Evolutionary conservation across 2,888 invertebrate species (phyloP), one percentile per base, ranked within the genome.

Genomic region (Acanthosepion pharaonis): DNA sequence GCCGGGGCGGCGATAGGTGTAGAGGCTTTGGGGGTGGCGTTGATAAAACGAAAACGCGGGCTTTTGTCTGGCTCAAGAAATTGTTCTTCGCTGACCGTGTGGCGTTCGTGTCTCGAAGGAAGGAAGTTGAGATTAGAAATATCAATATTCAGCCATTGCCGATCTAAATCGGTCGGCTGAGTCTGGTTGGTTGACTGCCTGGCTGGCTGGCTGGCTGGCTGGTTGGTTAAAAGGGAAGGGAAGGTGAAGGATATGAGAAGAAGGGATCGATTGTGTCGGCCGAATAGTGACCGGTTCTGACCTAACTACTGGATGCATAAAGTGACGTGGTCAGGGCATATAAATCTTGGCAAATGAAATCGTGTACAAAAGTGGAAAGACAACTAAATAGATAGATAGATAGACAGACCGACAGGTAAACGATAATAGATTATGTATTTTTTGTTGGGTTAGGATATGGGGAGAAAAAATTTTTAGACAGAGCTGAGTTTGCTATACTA

Each of bases 51-150:
- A n/a, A 78, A 78, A 78, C 9, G n/a, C 20, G 78, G 78, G 8
- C 8, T 78, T 78, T n/a, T 11, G 78, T 78, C 78, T 78, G n/a
- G 33, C 78, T n/a, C n/a, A 78, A 78, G 78, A n/a, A 78, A 78
- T n/a, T 78, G n/a, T n/a, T 78, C n/a, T 33, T n/a, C 2, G n/a
- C 78, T 33, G 78, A n/a, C 78, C 78, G 78, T 78, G 78, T 15
- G n/a, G n/a, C n/a, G n/a, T 33, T 78, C 15, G 78, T 78, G 78
- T n/a, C n/a, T n/a, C n/a, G 78, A 78, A 78, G 78, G n/a, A 78
- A 78, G 78, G n/a, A n/a, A 78, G 78, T n/a, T 33, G 78, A n/a
- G n/a, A 78, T 78, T 78, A 78, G 78, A 78, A 78, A 78, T 33
- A 78, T 78, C 78, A 33, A 78, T 78, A 78, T 78, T 78, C n/a